phyloP scores from a whole-genome alignment of 2,113 vertebrate species.

The Todiramphus saurophagus region DNA sequence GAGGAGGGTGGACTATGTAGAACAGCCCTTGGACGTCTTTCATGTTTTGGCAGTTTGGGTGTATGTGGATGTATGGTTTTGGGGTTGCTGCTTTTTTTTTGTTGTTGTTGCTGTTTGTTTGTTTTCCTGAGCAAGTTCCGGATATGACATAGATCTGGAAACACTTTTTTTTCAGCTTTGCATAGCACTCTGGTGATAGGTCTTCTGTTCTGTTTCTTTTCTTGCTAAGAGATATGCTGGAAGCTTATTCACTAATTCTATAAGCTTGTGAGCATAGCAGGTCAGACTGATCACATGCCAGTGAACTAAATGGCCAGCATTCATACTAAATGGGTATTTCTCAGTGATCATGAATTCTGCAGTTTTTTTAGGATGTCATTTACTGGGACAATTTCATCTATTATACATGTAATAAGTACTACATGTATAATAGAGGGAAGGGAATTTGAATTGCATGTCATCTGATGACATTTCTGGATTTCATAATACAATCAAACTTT shows the following conservation, averaged over 20 bases:
- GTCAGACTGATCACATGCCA: background rate
- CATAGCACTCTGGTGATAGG: background rate
- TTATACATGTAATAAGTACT: background rate
- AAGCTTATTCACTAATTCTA: background rate
- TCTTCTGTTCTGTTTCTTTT: background rate
- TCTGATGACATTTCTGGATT: background rate
- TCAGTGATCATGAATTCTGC: background rate
- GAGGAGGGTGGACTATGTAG: background rate
- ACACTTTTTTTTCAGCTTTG: background rate
- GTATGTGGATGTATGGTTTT: background rate
- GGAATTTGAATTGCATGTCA: background rate
- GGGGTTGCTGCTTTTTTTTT: background rate
- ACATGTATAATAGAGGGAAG: background rate
- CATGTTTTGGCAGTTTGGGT: background rate
- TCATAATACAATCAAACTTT: background rate
- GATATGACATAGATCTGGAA: background rate
- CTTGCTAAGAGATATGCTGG: background rate
- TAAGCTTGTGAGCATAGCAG: background rate
- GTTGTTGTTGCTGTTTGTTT: too few species aligned
- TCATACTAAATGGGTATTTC: background rate
- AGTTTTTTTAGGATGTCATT: background rate
- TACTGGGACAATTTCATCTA: background rate
- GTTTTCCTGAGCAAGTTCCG: background rate
- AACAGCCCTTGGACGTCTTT: background rate
- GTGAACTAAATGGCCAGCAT: background rate